Percentiles rank a stretch among this genome's conserved stretches.
phyloP scores from a whole-genome alignment of 2,888 invertebrate genomes.

The Melanotus villosus region DNA sequence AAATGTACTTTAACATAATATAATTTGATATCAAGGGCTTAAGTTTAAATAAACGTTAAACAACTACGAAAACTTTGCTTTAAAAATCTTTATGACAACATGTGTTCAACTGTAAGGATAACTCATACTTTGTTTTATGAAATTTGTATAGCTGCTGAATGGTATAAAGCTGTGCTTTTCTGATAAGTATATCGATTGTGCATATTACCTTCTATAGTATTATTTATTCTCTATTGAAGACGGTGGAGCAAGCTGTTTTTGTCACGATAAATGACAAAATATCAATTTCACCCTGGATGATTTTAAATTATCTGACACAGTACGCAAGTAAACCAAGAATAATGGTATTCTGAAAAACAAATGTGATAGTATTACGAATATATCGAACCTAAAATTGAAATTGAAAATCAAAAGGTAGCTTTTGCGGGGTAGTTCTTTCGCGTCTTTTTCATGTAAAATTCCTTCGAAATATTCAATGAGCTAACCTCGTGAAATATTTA shows the following conservation, averaged over 20 bases:
- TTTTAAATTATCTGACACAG: constrained; percentile 7
- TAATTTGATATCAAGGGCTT: too few relatives aligned
- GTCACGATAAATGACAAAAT: neutral
- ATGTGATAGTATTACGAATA: constrained; percentile 20
- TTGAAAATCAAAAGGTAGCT: constrained; percentile 24
- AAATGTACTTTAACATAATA: too few relatives aligned
- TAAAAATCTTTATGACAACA: too few relatives aligned
- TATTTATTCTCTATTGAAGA: too few relatives aligned
- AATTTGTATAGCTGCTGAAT: too few relatives aligned
- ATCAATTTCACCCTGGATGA: constrained; percentile 9
- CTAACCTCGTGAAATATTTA: constrained; percentile 44
- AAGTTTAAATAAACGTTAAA: too few relatives aligned
- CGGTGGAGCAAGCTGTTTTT: neutral
- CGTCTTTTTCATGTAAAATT: constrained; percentile 36
- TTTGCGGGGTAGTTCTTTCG: constrained; percentile 15
- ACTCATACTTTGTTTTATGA: too few relatives aligned
- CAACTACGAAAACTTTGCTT: too few relatives aligned
- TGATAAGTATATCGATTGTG: too few relatives aligned
- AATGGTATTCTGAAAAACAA: constrained; percentile 23
- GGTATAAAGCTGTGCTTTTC: too few relatives aligned
- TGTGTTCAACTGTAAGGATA: too few relatives aligned
- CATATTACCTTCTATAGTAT: too few relatives aligned
- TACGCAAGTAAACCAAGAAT: constrained; percentile 17
- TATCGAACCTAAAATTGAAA: constrained; percentile 30
- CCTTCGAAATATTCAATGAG: constrained; percentile 38